phyloP scores from a whole-genome alignment of 2,888 invertebrate species.

The Drosophila basisetae region DNA sequence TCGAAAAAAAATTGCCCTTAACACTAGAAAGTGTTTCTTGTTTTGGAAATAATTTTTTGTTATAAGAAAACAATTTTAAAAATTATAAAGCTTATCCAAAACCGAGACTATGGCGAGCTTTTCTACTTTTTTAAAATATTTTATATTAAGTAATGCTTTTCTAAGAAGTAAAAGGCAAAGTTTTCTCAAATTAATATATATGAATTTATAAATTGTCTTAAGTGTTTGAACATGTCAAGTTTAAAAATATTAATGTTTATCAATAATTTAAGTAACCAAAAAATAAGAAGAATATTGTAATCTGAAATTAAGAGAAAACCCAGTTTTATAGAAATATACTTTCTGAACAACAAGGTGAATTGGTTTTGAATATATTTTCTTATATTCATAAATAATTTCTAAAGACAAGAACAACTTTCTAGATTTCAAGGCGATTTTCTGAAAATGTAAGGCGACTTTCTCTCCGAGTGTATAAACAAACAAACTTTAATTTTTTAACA shows the following conservation, averaged over 20 bases:
- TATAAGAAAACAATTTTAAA: background rate
- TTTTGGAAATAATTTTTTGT: background rate
- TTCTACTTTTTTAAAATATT: background rate
- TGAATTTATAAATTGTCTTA: too few species aligned
- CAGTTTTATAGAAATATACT: too few species aligned
- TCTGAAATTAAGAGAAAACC: too few species aligned
- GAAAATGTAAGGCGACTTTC: background rate
- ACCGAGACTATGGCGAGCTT: background rate
- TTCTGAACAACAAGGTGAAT: too few species aligned
- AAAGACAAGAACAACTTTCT: background rate
- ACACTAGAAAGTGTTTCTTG: background rate
- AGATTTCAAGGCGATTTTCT: background rate
- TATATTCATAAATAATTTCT: background rate
- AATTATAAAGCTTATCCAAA: background rate
- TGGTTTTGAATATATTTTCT: too few species aligned
- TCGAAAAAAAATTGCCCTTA: background rate
- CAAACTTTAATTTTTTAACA: constrained; percentile 59
- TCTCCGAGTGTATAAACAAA: constrained; percentile 15
- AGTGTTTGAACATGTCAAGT: too few species aligned
- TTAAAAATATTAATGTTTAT: too few species aligned
- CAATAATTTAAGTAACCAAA: too few species aligned
- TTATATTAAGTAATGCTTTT: background rate
- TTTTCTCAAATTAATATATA: too few species aligned
- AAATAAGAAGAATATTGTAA: too few species aligned
- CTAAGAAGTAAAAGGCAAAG: background rate